Evolutionary conservation across 2,797 vertebrate genomes (phyloP), one percentile per base, ranked within the genome.

Genomic region (Sebastes diaconus): DNA sequence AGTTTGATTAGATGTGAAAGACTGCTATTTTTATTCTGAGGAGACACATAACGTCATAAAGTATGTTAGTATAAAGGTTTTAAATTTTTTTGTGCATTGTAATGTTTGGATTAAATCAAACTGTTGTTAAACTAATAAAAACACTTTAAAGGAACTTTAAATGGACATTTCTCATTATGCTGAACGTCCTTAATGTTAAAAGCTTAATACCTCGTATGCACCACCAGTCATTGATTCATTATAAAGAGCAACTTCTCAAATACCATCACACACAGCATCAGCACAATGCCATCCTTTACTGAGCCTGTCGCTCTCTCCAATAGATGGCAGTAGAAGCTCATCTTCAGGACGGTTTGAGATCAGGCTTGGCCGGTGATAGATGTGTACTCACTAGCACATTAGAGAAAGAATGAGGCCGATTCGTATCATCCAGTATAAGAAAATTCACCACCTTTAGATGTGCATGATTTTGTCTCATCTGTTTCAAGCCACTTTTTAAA

Each of bases 291-390:
- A 4, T 4, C n/a, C 22, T 16, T 39, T 2, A 27, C 10, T 58
- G 9, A 67, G 63, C 9, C 1, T 46, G 42, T 46, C 1, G 42
- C 16, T 46, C 6, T 18, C 7, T 42, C 90, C 94, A 86, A 59
- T 73, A 95, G 94, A 88, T 92, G 94, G 92, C 91, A 84, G 65
- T 94, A 90, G 70, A 90, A 54, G 67, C 83, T 89, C 70, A 83
- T 39, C 52, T 39, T 83, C 42, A 57, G 24, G 4, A 3, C 3
- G n/a, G 24, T 50, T n/a, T 42, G 4, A 64, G 18, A 12, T 80
- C 18, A 73, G n/a, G 11, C 5, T 36, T 61, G 32, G 16, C 8
- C 24, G 13, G 34, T 66, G 10, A 67, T 0, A 72, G 22, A 87
- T 32, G 24, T 74, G 39, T 2, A 68, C 58, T 25, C 46, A 68